A percentile compares a stretch with the other conserved stretches of the same genome.
Evolutionary conservation across 2,888 invertebrate species (phyloP).

Genomic region (Trypoxylon attenuatum): DNA sequence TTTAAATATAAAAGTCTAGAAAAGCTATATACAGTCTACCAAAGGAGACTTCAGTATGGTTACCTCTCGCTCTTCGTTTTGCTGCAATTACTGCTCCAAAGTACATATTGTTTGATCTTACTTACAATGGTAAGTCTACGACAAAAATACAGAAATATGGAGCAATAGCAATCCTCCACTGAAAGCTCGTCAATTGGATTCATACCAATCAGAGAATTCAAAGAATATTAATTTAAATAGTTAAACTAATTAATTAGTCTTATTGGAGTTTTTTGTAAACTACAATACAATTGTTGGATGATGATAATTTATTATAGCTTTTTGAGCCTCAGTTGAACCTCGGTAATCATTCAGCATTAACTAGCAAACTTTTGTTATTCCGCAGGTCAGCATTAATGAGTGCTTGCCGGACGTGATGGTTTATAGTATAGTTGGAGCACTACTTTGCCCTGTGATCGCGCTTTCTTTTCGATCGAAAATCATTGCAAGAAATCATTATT

Average conservation of each 20-base stretch:
- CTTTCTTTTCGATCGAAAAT: constrained; percentile 75
- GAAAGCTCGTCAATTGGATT: too few species aligned
- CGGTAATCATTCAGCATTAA: too few species aligned
- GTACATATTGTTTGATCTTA: constrained; percentile 79
- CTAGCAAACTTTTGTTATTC: constrained; percentile 7
- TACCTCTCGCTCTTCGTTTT: constrained; percentile 86
- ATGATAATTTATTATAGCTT: too few species aligned
- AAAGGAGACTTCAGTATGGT: constrained; percentile 85
- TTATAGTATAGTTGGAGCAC: constrained; percentile 72
- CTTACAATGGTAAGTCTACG: constrained; percentile 75
- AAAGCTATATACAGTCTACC: constrained; percentile 84
- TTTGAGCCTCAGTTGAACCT: too few species aligned
- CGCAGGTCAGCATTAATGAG: constrained; percentile 64
- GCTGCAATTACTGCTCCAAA: constrained; percentile 81
- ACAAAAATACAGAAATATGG: too few species aligned
- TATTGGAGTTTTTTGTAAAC: too few species aligned
- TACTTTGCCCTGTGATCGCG: constrained; percentile 74
- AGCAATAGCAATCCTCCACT: too few species aligned
- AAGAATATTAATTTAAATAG: too few species aligned
- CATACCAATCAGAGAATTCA: too few species aligned
- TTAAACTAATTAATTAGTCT: too few species aligned
- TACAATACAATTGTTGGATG: too few species aligned
- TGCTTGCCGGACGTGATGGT: constrained; percentile 75
- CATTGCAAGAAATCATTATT: constrained; percentile 67
- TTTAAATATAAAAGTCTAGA: constrained; percentile 85